Evolutionary conservation across 1,140 invertebrate genomes (phyloP), one percentile per base, ranked within the genome.

Genomic region (Parapsyche elsis): DNA sequence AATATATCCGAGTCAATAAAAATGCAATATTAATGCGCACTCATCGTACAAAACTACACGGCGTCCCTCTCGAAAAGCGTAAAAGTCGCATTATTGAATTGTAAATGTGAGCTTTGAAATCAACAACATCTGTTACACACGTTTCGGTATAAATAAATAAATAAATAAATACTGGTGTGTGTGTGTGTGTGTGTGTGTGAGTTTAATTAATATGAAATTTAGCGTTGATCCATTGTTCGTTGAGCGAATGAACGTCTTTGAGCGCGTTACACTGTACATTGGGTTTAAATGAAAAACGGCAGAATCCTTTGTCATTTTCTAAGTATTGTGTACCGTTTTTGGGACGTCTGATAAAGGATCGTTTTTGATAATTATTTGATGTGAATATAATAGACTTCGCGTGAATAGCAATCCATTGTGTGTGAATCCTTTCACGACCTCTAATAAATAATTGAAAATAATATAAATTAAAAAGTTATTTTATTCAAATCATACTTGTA

Each of bases 341-440:
- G 49, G 49, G 16, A 16, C 16, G 16, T 53, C 16, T 53, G 64
- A 73, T 46, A 73, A 24, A 38, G 79, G 57, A 80, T 23, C 79
- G 53, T 19, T 16, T 38, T 80, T 80, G 71, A 80, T 80, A 80
- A 75, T 80, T 80, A 67, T 80, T 80, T 75, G 79, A 80, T 80
- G 49, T 59, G 79, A 67, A 61, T 44, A 80, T 80, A 80, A 80
- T 80, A 76, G 79, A 38, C 2, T 61, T 79, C 26, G 71, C 53
- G 21, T 10, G 64, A 67, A 67, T 67, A 14, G 24, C 4, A 9
- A 23, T 67, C 64, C 24, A 24, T 67, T 67, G 64, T 67, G 12
- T 16, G 7, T 38, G 57, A 67, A 67, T 67, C 64, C 64, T 67
- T 67, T 67, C 64, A 67, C 64, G 5, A 23, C 30, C 7, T 38